phyloP scores from a whole-genome alignment of 92 coral and sea anemone genomes.

The Palythoa heliodiscus region DNA sequence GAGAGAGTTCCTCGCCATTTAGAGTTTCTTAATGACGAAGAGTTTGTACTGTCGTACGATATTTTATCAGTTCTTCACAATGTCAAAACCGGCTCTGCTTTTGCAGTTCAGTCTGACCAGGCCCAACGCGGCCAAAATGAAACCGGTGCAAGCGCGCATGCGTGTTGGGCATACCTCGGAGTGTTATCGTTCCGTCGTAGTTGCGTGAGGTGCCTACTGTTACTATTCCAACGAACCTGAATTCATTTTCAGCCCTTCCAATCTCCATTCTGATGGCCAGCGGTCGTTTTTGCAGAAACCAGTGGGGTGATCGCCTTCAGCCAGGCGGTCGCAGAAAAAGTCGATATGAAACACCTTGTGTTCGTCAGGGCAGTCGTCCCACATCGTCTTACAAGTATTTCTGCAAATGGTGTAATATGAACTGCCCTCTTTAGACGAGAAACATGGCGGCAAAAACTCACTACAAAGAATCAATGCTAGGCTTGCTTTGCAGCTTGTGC shows the following conservation, averaged over 20 bases:
- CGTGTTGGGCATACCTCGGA: not conserved
- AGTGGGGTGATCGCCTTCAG: conserved; percentile 1
- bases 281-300: conserved; percentile 18
- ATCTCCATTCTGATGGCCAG: conserved; percentile 21
- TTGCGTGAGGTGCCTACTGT: not conserved
- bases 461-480: not conserved
- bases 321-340: not conserved
- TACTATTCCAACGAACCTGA: conserved; percentile 16
- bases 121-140: too few species aligned
- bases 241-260: not conserved
- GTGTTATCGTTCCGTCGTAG: not conserved
- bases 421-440: not conserved
- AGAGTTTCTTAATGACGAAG: too few species aligned
- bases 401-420: conserved; percentile 21
- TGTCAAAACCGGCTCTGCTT: too few species aligned
- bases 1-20: too few species aligned
- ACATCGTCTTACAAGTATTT: not conserved
- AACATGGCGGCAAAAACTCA: conserved; percentile 21
- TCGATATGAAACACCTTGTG: not conserved
- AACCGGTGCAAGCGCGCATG: too few species aligned
- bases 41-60: too few species aligned
- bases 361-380: not conserved
- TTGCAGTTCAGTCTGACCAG: too few species aligned
- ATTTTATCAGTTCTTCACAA: too few species aligned
- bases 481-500: not conserved